Conservation (phyloP, 2,797 vertebrate genomes). For the Spinus pinus region DNA sequence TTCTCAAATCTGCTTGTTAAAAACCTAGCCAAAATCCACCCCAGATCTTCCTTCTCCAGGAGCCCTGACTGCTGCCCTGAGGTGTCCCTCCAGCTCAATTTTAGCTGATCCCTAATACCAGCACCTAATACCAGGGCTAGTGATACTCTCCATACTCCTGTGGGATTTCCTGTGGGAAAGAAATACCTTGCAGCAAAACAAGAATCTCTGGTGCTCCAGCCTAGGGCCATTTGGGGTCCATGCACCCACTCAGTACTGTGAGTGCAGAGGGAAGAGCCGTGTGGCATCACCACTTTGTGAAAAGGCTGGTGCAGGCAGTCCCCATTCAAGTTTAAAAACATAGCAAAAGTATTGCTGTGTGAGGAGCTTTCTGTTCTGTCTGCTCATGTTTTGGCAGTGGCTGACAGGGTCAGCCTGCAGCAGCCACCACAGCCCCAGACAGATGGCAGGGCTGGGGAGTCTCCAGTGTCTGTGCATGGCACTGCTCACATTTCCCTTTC, state of each 20-base stretch:
- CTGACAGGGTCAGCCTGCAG: background rate
- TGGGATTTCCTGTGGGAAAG: background rate
- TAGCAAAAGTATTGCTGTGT: background rate
- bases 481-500: background rate
- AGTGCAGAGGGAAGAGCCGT: rapidly evolving
- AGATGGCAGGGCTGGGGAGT: rapidly evolving
- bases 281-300: background rate
- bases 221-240: background rate
- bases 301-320: background rate
- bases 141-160: rapidly evolving
- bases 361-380: background rate
- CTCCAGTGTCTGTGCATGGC: background rate
- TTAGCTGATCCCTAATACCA: background rate
- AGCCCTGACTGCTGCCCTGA: background rate
- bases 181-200: background rate
- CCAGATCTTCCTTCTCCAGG: background rate
- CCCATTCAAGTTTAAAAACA: background rate
- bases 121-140: background rate
- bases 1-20: background rate
- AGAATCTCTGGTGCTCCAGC: background rate
- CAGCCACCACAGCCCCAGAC: background rate
- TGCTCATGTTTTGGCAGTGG: background rate
- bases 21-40: background rate
- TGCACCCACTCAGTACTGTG: background rate
- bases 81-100: background rate